phyloP scores from a whole-genome alignment of 1,140 invertebrate genomes.

The Zaprionus davidi region DNA sequence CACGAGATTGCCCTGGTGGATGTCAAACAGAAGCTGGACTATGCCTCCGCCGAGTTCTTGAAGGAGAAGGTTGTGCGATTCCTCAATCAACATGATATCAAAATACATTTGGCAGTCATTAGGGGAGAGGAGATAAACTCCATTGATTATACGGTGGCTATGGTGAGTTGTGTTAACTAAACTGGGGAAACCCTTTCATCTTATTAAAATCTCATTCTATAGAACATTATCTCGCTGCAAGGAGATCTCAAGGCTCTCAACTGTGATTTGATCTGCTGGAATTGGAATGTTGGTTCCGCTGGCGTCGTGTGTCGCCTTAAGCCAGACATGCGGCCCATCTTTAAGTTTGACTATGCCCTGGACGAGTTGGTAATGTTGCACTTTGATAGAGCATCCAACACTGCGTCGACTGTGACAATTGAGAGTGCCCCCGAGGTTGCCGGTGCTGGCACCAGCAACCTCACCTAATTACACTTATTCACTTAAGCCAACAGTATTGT shows the following conservation, averaged over 20 bases:
- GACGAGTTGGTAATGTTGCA: conserved; percentile 65
- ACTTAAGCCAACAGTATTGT: conserved; percentile 56
- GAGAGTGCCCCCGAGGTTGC: conserved; percentile 29
- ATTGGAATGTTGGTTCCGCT: conserved; percentile 75
- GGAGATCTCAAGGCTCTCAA: conserved; percentile 64
- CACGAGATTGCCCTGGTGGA: conserved; percentile 65
- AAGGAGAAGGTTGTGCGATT: conserved; percentile 75
- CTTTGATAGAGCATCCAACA: conserved; percentile 59
- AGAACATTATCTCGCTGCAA: conserved; percentile 76
- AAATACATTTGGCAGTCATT: conserved; percentile 85
- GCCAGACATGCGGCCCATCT: conserved; percentile 56
- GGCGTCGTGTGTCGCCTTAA: conserved; percentile 78
- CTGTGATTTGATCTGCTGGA: conserved; percentile 78
- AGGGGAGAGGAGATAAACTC: conserved; percentile 87
- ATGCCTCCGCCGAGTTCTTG: conserved; percentile 75
- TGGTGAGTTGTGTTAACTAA: conserved; percentile 77
- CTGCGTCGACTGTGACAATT: conserved; percentile 68
- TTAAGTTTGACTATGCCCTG: conserved; percentile 62
- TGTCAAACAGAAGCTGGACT: conserved; percentile 76
- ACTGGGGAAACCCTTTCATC: neutral
- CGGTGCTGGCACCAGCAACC: neutral
- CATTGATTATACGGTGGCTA: conserved; percentile 88
- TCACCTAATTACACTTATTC: conserved; percentile 3
- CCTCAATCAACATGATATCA: conserved; percentile 43
- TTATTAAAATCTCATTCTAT: neutral